Evolutionary conservation across 2,797 vertebrate species (phyloP), one percentile per base, ranked within the genome.

Genomic region (Muscicapa striata): DNA sequence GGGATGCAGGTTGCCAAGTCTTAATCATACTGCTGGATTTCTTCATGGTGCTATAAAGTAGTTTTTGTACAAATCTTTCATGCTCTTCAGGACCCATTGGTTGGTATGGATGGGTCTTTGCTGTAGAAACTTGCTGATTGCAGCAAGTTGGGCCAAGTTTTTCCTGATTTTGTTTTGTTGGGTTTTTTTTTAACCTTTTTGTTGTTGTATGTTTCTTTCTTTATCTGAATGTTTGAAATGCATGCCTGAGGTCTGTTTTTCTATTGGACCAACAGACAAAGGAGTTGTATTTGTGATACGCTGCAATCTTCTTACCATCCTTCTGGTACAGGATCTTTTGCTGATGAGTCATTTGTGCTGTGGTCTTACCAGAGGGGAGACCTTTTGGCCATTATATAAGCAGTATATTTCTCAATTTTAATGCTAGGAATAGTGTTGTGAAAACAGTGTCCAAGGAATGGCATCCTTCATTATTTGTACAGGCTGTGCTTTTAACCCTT

Each of bases 391-490:
- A 1, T 80, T 58, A 72, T n/a, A 81, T 78, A 90, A 89, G 57
- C 61, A 54, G 14, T 43, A 3, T 23, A 75, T 95, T 95, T 94
- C 94, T 84, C 89, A 95, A 90, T 86, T 89, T 77, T 4, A 1
- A 16, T 96, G 91, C 93, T 95, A 87, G 93, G 94, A 96, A 96
- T 40, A 61, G 43, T 48, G 46, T 85, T 41, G 29, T 89, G 68
- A 46, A 84, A 84, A 43, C 48, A 59, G 11, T 22, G 34, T 86
- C 51, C 46, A 69, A 40, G 62, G 73, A 59, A 84, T 2, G 10
- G 36, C 10, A 18, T 82, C 21, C 36, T 73, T 77, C 8, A 2
- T 77, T 77, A 59, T 54, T 7, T 10, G 4, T n/a, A 58, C 62
- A 70, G 38, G 26, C 84, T 32, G n/a, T 82, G 80, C 43, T 79